Base-by-base conservation (phyloP, 1,140 invertebrate species). In the Drosophila nebulosa region DNA sequence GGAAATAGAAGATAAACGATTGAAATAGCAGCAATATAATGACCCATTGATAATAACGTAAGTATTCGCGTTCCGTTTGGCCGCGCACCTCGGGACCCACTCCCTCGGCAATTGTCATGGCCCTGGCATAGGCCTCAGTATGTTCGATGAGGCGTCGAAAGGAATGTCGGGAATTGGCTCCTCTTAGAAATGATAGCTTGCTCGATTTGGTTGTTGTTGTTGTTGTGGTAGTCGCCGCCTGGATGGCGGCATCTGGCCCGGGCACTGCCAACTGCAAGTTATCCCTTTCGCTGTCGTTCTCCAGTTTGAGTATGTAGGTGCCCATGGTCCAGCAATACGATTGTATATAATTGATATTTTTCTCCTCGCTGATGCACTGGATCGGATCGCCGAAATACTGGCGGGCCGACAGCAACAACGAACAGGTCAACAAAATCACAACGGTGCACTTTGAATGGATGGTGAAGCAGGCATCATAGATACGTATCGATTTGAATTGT, bases 41-140 rank as follows among this genome's bases (percentile, higher is more conserved):
- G 3, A 97, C 95, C 96, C 96, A 98, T 91, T 98, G 97, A 91
- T 98, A 98, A 92, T 97, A 98, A 39, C 95, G 95, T 76, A 96
- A 94, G 71, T 95, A 94, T 51, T 71, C 65, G 10, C 84, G 92
- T 74, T 94, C 92, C 75, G 95, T 93, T 68, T 92, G 74, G 59
- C 93, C 86, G 0, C 81, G 70, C 0, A 66, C 61, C 14, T 78
- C 76, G 1, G 76, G 73, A 0, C 92, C 89, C 22, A 90, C 89
- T 22, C 89, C 89, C 68, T 83, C 71, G 52, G 80, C 79, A 27
- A 90, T 79, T 4, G 75, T 78, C 50, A 88, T 22, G 24, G 83
- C 83, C 0, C 83, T 42, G 0, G 83, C 83, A 24, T 86, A 86
- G 3, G 77, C 83, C 71, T 88, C 83, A 24, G 78, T 69, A 36